Evolutionary conservation across 2,113 vertebrate genomes (phyloP).

Genomic region (Ptilorrhoa leucosticta): DNA sequence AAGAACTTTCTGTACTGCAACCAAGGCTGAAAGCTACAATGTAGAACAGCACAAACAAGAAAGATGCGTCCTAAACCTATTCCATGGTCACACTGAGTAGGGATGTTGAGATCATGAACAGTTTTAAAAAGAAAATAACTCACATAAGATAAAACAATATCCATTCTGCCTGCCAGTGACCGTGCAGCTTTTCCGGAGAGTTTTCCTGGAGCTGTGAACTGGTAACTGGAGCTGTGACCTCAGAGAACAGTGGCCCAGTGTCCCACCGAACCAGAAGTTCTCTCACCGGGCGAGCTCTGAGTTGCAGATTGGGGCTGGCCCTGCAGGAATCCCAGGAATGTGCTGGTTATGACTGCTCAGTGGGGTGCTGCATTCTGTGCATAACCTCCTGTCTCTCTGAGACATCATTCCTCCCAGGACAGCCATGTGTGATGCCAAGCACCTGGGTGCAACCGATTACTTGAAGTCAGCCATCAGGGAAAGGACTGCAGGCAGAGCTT

Average conservation of each 20-base stretch:
- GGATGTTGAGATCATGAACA: neutral
- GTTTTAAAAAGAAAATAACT: neutral
- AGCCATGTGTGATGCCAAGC: neutral
- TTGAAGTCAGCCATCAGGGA: neutral
- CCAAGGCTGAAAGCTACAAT: neutral
- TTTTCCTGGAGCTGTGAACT: neutral
- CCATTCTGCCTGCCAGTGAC: neutral
- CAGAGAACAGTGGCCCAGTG: neutral
- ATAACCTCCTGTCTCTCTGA: neutral
- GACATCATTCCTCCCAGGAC: neutral
- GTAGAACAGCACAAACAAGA: neutral
- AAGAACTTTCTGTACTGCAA: neutral
- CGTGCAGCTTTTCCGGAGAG: neutral
- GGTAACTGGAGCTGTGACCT: neutral
- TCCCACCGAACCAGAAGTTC: neutral
- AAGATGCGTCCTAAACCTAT: neutral
- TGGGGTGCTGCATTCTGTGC: neutral
- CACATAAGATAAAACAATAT: neutral
- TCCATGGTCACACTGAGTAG: neutral
- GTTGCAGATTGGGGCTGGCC: neutral
- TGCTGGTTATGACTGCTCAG: neutral
- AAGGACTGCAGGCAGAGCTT: neutral
- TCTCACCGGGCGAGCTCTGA: rapidly evolving
- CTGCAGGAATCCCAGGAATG: constrained; percentile 14
- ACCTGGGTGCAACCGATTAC: rapidly evolving